A percentile compares a stretch with the other conserved stretches of the same genome.
These are phyloP conservation scores for Drosophila seclusa DNA, from an alignment of 2,888 invertebrate species.

Conservation along the genomic window DNA sequence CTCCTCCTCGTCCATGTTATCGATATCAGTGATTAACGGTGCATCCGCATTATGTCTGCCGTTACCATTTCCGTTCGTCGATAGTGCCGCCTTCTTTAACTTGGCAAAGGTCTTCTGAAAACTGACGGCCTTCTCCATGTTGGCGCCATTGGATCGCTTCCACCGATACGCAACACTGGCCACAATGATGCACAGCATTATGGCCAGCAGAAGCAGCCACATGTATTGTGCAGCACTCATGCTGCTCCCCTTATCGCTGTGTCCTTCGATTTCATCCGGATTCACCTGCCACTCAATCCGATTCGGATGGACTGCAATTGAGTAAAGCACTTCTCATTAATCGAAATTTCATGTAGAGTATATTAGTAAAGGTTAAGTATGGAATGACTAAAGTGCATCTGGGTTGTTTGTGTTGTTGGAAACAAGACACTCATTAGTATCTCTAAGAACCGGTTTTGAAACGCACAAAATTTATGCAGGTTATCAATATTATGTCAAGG, in stretches of 20 bases:
- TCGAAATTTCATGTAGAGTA: not conserved
- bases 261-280: conserved; percentile 39
- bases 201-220: conserved; percentile 37
- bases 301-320: not conserved
- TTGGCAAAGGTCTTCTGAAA: conserved; percentile 39
- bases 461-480: not conserved
- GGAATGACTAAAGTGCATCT: not conserved
- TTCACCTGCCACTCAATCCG: conserved; percentile 48
- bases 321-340: not conserved
- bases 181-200: conserved; percentile 38
- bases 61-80: not conserved
- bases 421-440: not conserved
- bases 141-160: conserved; percentile 1
- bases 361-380: not conserved
- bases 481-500: not conserved
- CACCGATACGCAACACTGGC: conserved; percentile 49
- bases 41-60: not conserved
- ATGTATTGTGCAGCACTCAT: conserved; percentile 37
- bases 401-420: not conserved
- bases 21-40: conserved; percentile 32
- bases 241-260: conserved; percentile 13
- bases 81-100: conserved; percentile 25
- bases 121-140: conserved; percentile 47
- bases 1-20: conserved; percentile 18
- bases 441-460: not conserved